phyloP scores from a whole-genome alignment of 2,797 vertebrate genomes.

The Gadopsis bispinosus region DNA sequence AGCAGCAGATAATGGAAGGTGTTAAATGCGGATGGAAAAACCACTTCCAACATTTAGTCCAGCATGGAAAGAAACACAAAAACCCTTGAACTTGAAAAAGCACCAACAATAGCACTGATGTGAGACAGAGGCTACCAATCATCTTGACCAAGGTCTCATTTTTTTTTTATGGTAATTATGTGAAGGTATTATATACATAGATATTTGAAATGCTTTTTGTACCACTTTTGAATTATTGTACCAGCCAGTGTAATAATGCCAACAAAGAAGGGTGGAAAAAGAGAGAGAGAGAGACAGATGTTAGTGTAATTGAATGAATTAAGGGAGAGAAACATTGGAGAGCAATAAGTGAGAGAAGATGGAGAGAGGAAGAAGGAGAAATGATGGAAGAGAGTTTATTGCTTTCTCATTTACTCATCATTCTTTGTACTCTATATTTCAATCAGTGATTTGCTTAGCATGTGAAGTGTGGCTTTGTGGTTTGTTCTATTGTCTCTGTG shows the following conservation, averaged over 20 bases:
- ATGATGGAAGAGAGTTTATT: background rate
- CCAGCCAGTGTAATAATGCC: conserved; percentile 5
- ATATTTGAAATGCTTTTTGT: conserved; percentile 21
- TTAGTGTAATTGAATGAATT: conserved; percentile 38
- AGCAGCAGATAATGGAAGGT: conserved; percentile 37
- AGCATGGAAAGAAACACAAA: conserved; percentile 9
- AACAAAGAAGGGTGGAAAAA: conserved; percentile 15
- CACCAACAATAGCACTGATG: conserved; percentile 22
- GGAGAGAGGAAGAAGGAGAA: conserved; percentile 14
- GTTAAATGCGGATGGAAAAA: conserved; percentile 31
- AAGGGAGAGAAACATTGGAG: background rate
- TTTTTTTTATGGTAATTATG: conserved; percentile 19
- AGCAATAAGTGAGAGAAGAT: conserved; percentile 9
- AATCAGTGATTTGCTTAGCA: conserved; percentile 46
- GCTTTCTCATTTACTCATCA: conserved; percentile 18
- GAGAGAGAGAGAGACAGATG: conserved; percentile 22
- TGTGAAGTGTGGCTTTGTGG: conserved; percentile 45
- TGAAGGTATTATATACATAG: conserved; percentile 6
- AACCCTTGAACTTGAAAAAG: conserved; percentile 25
- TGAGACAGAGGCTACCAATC: conserved; percentile 34
- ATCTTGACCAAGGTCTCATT: conserved; percentile 22
- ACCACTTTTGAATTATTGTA: conserved; percentile 21
- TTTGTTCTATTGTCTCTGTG: conserved; percentile 45
- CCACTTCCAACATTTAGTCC: conserved; percentile 12
- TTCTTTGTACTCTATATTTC: conserved; percentile 32